Evolutionary conservation across 2,888 invertebrate species (phyloP), one percentile per base, ranked within the genome.

Genomic region (Pelosia muscerda): DNA sequence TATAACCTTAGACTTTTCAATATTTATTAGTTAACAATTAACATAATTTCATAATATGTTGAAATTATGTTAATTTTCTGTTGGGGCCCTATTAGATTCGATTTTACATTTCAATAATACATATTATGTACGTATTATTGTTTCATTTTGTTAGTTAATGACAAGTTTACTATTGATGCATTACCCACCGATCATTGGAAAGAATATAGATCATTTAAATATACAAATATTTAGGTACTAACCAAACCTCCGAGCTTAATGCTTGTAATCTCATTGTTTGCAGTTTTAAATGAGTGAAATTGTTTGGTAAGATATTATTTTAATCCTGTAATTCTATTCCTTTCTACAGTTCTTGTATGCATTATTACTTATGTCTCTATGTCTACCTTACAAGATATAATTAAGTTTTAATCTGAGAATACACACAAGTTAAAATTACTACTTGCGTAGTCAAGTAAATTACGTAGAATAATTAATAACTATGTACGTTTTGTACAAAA

Each of bases 1-100:
- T 72, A 34, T 72, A 58, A 68, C 56, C 63, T 66, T 58, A 63
- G n/a, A 34, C 55, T 22, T n/a, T 55, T 62, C 59, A 31, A 59
- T 59, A 38, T 38, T 15, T 38, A 38, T 38, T 59, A 59, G 34
- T 59, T 23, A 25, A 34, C 15, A 59, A 59, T 23, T 23, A 23
- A 59, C 59, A 38, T 19, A 59, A 11, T 34, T 34, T 59, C 58
- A 23, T 34, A 59, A 59, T 23, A 15, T 23, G n/a, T 2, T 59
- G 13, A 23, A 34, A 19, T 23, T 49, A n/a, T 49, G n/a, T 49
- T n/a, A 19, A 19, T 42, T 42, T 42, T 42, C 49, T 19, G 5
- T 34, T 2, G 23, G 23, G 34, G 9, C 59, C 31, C 23, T 2
- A 1, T 58, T 31, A 8, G 22, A 34, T 34, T 23, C 15, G 23